Conservation (phyloP, 2,888 invertebrate species). For the Meghimatium bilineatum region DNA sequence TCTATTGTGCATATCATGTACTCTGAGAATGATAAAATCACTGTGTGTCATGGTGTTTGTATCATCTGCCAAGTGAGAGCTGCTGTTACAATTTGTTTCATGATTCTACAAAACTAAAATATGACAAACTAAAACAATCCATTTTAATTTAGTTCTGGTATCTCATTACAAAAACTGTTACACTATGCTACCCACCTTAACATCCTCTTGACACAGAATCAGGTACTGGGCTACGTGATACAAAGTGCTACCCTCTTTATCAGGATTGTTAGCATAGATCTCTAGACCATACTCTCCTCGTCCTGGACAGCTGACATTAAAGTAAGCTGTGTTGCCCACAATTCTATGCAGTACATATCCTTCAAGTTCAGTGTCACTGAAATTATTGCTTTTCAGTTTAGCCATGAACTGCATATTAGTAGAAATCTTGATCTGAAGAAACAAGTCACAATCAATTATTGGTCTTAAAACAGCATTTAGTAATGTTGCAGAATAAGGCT, state of each 20-base stretch:
- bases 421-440: conserved; percentile 68
- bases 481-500: no score
- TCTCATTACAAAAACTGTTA: background rate
- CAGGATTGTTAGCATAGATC: conserved; percentile 76
- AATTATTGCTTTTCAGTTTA: conserved; percentile 73
- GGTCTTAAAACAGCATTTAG: background rate
- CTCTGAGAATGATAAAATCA: no score
- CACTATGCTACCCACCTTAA: conserved; percentile 58
- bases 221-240: conserved; percentile 76
- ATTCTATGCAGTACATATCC: conserved; percentile 75
- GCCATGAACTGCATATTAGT: conserved; percentile 76
- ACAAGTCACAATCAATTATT: background rate
- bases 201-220: conserved; percentile 73
- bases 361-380: conserved; percentile 72
- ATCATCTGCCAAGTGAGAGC: no score
- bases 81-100: no score
- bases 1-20: no score
- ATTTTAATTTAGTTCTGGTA: no score
- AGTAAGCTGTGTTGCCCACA: conserved; percentile 75
- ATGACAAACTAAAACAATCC: no score
- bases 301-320: conserved; percentile 74
- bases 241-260: conserved; percentile 74
- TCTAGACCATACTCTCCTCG: conserved; percentile 77
- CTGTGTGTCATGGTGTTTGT: no score
- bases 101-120: no score